Percentiles rank a stretch among this genome's conserved stretches.
Evolutionary conservation across 30 jellyfish, hydroid and myxozoan species (phyloP).

Genomic region (Aurelia sp.): DNA sequence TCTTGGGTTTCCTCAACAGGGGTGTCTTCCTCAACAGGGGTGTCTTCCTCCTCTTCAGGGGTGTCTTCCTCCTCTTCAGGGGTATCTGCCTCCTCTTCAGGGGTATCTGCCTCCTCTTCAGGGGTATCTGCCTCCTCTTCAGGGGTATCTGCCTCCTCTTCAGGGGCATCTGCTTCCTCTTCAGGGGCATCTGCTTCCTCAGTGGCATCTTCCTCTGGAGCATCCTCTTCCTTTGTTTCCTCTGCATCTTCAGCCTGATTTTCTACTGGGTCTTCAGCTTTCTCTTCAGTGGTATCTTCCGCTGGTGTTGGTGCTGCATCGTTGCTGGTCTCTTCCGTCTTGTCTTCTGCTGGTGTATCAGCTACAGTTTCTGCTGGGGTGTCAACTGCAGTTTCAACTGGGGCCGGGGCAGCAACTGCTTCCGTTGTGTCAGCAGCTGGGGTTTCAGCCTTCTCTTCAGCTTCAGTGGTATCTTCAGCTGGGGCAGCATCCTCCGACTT

Average conservation of each 20-base stretch:
- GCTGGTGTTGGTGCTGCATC: slow-evolving; percentile 20
- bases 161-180: slow-evolving; percentile 7
- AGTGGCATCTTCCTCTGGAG: slow-evolving; percentile 6
- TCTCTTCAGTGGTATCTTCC: slow-evolving; percentile 22
- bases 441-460: slow-evolving; percentile 43
- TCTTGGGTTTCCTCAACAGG: slow-evolving; percentile 9
- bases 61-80: slow-evolving; percentile 21
- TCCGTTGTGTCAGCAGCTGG: slow-evolving; percentile 35
- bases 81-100: slow-evolving; percentile 28
- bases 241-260: slow-evolving; percentile 16
- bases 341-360: slow-evolving; percentile 26
- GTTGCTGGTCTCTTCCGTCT: not conserved
- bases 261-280: slow-evolving; percentile 15
- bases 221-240: not conserved
- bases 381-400: no score
- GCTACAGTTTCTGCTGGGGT: slow-evolving; percentile 12
- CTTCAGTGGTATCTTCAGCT: slow-evolving; percentile 53
- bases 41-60: slow-evolving; percentile 9
- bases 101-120: not conserved
- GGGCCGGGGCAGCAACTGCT: not conserved
- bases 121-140: slow-evolving; percentile 12
- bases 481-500: slow-evolving; percentile 32
- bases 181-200: slow-evolving; percentile 44
- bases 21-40: slow-evolving; percentile 23
- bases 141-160: slow-evolving; percentile 13